Evolutionary conservation across 2,888 invertebrate species (phyloP).

Genomic region (Furcula furcula): DNA sequence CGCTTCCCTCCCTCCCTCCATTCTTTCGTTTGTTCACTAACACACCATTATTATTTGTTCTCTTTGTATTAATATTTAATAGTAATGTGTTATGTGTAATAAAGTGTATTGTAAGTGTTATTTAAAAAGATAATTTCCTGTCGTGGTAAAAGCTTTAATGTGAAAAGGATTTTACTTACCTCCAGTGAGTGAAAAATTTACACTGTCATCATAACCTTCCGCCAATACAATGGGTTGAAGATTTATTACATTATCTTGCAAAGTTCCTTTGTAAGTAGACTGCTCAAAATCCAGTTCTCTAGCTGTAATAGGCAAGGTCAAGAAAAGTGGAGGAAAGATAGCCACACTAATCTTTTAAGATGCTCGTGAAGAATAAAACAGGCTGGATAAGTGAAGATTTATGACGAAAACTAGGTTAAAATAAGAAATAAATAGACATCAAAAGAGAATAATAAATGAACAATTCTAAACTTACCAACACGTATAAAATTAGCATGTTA

Average conservation of each 20-base stretch:
- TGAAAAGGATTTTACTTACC: conserved; percentile 40
- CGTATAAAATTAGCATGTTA: not conserved
- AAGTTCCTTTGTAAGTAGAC: conserved; percentile 45
- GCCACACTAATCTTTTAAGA: too few relatives aligned
- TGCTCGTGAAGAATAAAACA: conserved; percentile 10
- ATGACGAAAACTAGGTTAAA: conserved; percentile 8
- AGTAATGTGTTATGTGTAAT: too few relatives aligned
- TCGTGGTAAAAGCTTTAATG: not conserved
- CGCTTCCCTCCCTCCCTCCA: too few relatives aligned
- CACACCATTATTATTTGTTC: too few relatives aligned
- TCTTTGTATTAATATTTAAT: too few relatives aligned
- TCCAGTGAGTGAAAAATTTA: conserved; percentile 44
- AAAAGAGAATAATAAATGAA: not conserved
- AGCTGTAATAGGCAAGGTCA: conserved; percentile 41
- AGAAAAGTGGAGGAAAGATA: too few relatives aligned
- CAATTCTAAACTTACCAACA: not conserved
- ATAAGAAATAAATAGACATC: conserved; percentile 4
- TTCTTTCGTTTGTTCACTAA: too few relatives aligned
- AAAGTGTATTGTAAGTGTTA: too few relatives aligned
- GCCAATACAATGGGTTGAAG: conserved; percentile 41
- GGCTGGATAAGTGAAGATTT: conserved; percentile 17
- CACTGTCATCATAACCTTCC: conserved; percentile 42
- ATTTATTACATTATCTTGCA: conserved; percentile 39
- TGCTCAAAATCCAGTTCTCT: conserved; percentile 52
- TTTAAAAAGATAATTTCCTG: too few relatives aligned